Evolutionary conservation across 2,888 invertebrate genomes (phyloP).

Genomic region (Oasisia sp.): DNA sequence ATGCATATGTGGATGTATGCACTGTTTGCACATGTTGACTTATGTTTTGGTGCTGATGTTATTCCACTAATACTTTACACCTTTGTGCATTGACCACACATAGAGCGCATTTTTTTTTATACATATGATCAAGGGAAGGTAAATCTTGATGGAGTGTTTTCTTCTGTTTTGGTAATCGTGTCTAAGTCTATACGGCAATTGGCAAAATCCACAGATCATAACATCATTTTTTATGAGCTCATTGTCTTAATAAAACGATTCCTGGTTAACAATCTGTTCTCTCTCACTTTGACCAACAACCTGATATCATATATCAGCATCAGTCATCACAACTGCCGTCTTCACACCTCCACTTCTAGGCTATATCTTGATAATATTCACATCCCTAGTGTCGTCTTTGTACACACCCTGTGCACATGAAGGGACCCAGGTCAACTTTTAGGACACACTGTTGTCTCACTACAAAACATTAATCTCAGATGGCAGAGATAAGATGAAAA

Average conservation of each 20-base stretch:
- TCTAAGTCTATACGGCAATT: too few relatives aligned
- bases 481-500: neutral
- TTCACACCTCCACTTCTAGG: neutral
- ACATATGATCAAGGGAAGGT: too few relatives aligned
- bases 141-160: too few relatives aligned
- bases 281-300: neutral
- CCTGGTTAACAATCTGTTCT: neutral
- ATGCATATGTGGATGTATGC: neutral
- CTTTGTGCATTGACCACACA: neutral
- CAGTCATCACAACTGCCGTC: neutral
- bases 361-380: slow-evolving; percentile 6
- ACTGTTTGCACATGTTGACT: neutral
- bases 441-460: neutral
- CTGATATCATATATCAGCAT: neutral
- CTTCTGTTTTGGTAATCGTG: too few relatives aligned
- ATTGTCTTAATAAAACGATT: neutral
- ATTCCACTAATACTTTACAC: neutral
- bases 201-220: too few relatives aligned
- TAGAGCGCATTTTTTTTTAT: too few relatives aligned
- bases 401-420: neutral
- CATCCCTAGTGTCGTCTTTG: neutral
- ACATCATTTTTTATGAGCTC: neutral
- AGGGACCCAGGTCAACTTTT: neutral
- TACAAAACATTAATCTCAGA: slow-evolving; percentile 11
- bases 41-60: neutral